phyloP scores from a whole-genome alignment of 2,797 vertebrate genomes.

The Bufotes viridis region DNA sequence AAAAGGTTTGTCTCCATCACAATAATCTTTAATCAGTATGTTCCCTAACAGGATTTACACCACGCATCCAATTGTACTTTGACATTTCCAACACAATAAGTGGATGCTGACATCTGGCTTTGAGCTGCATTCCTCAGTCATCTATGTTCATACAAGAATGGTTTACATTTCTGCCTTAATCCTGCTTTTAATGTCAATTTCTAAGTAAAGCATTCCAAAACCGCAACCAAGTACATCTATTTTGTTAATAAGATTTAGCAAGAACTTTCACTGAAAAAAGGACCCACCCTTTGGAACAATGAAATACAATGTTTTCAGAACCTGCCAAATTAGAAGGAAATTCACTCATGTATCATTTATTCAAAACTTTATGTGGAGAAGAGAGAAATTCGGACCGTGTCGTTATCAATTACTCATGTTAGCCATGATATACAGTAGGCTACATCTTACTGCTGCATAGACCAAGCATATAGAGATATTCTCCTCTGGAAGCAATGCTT shows the following conservation, averaged over 20 bases:
- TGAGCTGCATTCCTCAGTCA: conserved; percentile 11
- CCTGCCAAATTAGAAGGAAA: conserved; percentile 1
- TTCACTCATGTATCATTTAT: neutral
- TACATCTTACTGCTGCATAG: neutral
- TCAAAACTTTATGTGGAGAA: neutral
- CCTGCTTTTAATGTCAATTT: conserved; percentile 41
- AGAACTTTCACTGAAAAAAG: neutral
- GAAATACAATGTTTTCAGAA: neutral
- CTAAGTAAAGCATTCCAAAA: conserved; percentile 37
- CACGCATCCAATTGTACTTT: neutral
- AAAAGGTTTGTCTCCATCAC: neutral
- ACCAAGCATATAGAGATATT: no score
- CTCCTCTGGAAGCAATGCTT: no score
- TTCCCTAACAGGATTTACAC: neutral
- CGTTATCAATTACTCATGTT: neutral
- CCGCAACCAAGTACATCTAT: conserved; percentile 31
- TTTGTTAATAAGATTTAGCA: conserved; percentile 39
- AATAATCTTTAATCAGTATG: neutral
- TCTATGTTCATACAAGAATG: conserved; percentile 8
- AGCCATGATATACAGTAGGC: neutral
- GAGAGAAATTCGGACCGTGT: no score
- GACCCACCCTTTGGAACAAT: conserved; percentile 18
- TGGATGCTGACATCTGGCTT: neutral
- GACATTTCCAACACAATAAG: conserved; percentile 21
- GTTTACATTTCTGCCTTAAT: conserved; percentile 46